Conservation (phyloP, 2,888 invertebrate genomes). For the Drosophila heteroneura region DNA sequence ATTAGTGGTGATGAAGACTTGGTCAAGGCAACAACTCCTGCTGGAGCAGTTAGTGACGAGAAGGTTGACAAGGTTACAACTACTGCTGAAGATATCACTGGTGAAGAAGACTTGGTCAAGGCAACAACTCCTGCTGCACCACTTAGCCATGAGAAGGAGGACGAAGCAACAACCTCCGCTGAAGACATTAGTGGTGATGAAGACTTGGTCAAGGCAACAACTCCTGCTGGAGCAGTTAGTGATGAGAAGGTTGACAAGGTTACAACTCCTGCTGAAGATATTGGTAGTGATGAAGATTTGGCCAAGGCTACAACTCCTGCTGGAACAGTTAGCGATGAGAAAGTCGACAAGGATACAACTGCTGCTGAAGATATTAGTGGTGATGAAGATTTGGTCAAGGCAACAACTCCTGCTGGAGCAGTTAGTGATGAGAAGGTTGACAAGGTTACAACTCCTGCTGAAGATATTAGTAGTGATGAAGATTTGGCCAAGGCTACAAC, state of each 20-base stretch:
- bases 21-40: conserved; percentile 26
- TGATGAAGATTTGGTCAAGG: background rate
- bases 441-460: background rate
- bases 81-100: conserved; percentile 4
- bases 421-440: background rate
- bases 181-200: conserved; percentile 2
- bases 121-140: conserved; percentile 24
- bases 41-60: conserved; percentile 16
- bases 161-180: background rate
- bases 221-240: conserved; percentile 5
- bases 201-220: conserved; percentile 12
- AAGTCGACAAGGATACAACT: background rate
- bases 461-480: background rate
- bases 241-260: conserved; percentile 9
- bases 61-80: conserved; percentile 8
- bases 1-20: too few relatives aligned
- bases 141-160: conserved; percentile 3
- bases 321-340: background rate
- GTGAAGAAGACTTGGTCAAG: conserved; percentile 16
- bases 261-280: conserved; percentile 11
- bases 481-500: background rate
- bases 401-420: background rate
- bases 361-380: background rate
- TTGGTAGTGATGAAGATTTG: background rate
- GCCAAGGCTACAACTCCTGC: background rate